These are phyloP conservation scores for Andrena praecox DNA, from an alignment of 2,888 invertebrate species.

Conservation along the genomic window DNA sequence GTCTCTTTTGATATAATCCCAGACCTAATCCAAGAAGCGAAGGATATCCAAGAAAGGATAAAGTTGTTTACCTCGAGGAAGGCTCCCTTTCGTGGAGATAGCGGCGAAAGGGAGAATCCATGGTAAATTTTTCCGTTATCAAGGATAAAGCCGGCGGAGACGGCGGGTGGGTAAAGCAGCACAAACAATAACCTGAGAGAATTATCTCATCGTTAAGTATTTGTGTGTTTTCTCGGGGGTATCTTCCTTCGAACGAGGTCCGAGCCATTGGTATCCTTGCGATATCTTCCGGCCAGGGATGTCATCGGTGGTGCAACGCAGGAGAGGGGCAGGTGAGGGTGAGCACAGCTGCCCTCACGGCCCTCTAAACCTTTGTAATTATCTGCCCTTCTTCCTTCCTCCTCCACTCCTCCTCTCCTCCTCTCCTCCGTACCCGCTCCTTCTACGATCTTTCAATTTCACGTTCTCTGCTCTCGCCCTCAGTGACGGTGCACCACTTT, in stretches of 20 bases:
- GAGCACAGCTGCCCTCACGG: conserved; percentile 74
- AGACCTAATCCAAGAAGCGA: no score
- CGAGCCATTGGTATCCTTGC: conserved; percentile 50
- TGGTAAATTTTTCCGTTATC: conserved; percentile 46
- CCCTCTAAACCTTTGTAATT: conserved; percentile 72
- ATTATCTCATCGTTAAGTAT: conserved; percentile 59
- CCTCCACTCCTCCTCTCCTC: conserved; percentile 11
- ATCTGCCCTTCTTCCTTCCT: conserved; percentile 56
- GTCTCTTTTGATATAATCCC: not conserved
- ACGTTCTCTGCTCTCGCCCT: conserved; percentile 14
- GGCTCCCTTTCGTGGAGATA: conserved; percentile 36
- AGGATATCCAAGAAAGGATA: conserved; percentile 9
- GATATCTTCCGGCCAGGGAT: conserved; percentile 61
- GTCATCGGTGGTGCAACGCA: conserved; percentile 56
- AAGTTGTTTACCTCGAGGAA: conserved; percentile 11
- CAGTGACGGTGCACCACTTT: conserved; percentile 18
- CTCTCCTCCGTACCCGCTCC: conserved; percentile 15
- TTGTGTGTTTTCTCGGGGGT: conserved; percentile 49
- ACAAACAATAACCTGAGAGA: conserved; percentile 60
- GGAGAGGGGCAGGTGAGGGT: conserved; percentile 74
- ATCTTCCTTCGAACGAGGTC: conserved; percentile 46
- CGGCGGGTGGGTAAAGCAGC: conserved; percentile 51
- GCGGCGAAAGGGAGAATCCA: conserved; percentile 7
- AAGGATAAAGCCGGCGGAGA: conserved; percentile 22
- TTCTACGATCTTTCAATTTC: conserved; percentile 39